Base-by-base conservation (phyloP, 2,888 invertebrate genomes). In the Scelioninae gen. 1 region DNA sequence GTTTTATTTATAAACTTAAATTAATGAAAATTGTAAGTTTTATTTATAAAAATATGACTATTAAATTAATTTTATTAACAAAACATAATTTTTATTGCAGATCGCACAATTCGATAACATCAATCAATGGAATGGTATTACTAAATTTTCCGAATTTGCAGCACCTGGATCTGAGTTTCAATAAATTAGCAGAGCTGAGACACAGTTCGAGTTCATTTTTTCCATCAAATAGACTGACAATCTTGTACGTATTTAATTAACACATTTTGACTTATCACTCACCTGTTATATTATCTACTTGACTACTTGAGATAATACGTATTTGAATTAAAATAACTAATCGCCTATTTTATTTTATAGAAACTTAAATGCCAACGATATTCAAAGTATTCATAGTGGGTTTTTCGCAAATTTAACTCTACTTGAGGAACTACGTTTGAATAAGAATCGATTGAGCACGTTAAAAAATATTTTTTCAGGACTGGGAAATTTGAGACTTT, bases 391-490 rank as follows among this genome's bases (percentile, higher is more conserved):
- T 80, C 94, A 95, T 89, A 95, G 95, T 86, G 95, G 95, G 78
- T 95, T 95, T 77, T 95, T 98, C 89, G 95, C 95, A 87, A 95
- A 95, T 90, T 93, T 98, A 69, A 94, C 94, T 0, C 94, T 94
- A 74, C 93, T 98, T 84, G 94, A 95, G 86, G 95, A 95, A 85
- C 93, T 98, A 82, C 96, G 96, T 90, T 91, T 98, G 83, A 97
- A 96, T 90, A 96, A 95, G 91, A 98, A 98, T 94, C 95, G 94
- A 85, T 93, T 96, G 81, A 93, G 93, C 81, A 93, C 93, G 62
- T 92, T 98, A 65, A 96, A 95, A 90, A 95, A 96, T 87, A 93
- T 96, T 40, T 97, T 98, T 90, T 94, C 93, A 86, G 94, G 95
- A 88, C 94, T 81, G 9, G 23, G 38, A 5, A 71, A 71, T 43